Evolutionary conservation across 2,797 vertebrate species (phyloP), one percentile per base, ranked within the genome.

Genomic region (Brotula barbata): DNA sequence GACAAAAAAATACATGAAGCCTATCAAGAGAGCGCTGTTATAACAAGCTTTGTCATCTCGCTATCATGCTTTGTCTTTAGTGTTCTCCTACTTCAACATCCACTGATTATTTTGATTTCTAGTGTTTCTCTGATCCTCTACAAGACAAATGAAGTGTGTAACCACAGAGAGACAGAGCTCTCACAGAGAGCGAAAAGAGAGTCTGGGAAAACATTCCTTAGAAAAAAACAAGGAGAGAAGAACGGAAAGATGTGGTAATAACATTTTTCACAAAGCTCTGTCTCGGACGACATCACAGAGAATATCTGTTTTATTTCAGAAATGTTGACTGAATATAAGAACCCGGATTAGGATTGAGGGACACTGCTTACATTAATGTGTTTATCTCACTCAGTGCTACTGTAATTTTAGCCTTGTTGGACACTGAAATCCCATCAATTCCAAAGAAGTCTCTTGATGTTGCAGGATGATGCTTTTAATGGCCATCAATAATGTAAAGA

Each of bases 71-170:
- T 83, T 61, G 60, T 66, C 61, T 77, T 69, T 22, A 71, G 55
- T 40, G 21, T 71, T 65, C 70, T 68, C 61, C 68, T 75, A 40
- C 84, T 80, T 79, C 81, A 70, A 53, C 75, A 78, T 77, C 71
- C 83, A 76, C 61, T 84, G 87, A 88, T 90, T 89, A 88, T 88
- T 89, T 88, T 33, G 86, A 87, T 87, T 86, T 88, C 84, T 73
- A 51, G 69, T 49, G 64, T 68, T 80, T 77, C 88, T 90, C 87
- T 89, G 88, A 90, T 90, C 87, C 83, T 45, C 53, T 57, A 28
- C 71, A 86, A 88, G 87, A 92, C 81, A 80, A 86, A 92, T 91
- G 86, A 89, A 83, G 90, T 91, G 90, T n/a, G 60, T 75, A 71
- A 83, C 88, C 88, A 71, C 85, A 71, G 80, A 88, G 81, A 86